phyloP scores from a whole-genome alignment of 2,888 invertebrate genomes.

The Diarsia dahlii region DNA sequence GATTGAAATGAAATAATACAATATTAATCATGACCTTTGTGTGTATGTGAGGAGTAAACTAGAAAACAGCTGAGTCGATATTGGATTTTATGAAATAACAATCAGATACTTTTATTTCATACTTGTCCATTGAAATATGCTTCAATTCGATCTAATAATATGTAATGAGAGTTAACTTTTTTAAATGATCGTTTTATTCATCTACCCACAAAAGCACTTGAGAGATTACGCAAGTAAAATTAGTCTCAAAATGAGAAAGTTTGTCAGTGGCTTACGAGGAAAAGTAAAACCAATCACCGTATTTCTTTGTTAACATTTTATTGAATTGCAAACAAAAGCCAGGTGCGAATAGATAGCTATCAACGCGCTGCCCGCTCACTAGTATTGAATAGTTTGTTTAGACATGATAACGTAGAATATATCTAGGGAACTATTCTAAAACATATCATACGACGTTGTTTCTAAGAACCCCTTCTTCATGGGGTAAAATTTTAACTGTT shows the following conservation, averaged over 20 bases:
- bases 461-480: slow-evolving; percentile 43
- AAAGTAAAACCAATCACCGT: slow-evolving; percentile 51
- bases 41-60: not conserved
- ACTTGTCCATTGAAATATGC: not conserved
- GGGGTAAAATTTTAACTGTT: slow-evolving; percentile 52
- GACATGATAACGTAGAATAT: slow-evolving; percentile 42
- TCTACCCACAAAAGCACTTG: slow-evolving; percentile 37
- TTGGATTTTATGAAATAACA: slow-evolving; percentile 2
- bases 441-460: slow-evolving; percentile 29
- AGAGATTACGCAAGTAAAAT: slow-evolving; percentile 14
- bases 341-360: slow-evolving; percentile 32
- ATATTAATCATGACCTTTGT: not conserved
- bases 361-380: slow-evolving; percentile 1
- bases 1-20: not conserved
- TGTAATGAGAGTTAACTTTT: not conserved
- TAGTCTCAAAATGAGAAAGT: slow-evolving; percentile 48
- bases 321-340: slow-evolving; percentile 44
- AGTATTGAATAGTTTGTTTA: slow-evolving; percentile 32
- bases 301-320: slow-evolving; percentile 57
- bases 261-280: slow-evolving; percentile 23
- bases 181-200: not conserved
- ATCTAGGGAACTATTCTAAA: slow-evolving; percentile 14
- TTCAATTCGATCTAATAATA: not conserved
- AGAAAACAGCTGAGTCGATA: not conserved
- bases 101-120: not conserved